phyloP scores from a whole-genome alignment of 2,888 invertebrate genomes.

The Terebella lapidaria region DNA sequence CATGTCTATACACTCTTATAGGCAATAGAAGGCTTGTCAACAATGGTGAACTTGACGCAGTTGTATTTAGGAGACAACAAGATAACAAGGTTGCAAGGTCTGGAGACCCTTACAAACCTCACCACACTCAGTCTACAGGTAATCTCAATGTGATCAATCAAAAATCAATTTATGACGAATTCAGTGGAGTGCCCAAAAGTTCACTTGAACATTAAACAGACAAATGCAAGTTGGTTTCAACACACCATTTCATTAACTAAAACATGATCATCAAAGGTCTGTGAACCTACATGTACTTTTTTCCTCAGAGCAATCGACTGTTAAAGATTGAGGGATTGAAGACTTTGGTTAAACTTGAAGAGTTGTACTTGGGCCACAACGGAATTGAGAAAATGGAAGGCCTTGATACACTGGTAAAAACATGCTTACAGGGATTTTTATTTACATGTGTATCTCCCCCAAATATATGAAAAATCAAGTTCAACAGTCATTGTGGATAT shows the following conservation, averaged over 20 bases:
- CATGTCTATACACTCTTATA: no score
- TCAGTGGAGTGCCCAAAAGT: no score
- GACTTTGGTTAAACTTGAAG: conserved; percentile 68
- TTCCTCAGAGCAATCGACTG: conserved; percentile 72
- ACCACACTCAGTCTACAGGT: conserved; percentile 78
- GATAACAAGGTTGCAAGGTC: conserved; percentile 77
- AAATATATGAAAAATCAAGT: no score
- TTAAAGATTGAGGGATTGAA: conserved; percentile 81
- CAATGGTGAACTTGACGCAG: conserved; percentile 68
- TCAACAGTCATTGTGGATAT: no score
- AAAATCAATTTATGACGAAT: no score
- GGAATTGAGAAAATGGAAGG: conserved; percentile 71
- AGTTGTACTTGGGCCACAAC: conserved; percentile 91
- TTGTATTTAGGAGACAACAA: conserved; percentile 93
- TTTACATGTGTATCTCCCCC: background rate
- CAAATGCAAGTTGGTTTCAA: no score
- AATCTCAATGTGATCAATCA: no score
- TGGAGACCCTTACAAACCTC: conserved; percentile 69
- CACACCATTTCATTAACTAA: no score
- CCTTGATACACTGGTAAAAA: conserved; percentile 58
- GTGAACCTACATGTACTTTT: background rate
- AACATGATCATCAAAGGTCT: no score
- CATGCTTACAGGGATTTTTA: background rate
- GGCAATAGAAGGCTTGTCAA: conserved; percentile 81
- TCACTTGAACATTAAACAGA: no score